Evolutionary conservation across 2,113 vertebrate genomes (phyloP).

Genomic region (Dendrocopos noguchii): DNA sequence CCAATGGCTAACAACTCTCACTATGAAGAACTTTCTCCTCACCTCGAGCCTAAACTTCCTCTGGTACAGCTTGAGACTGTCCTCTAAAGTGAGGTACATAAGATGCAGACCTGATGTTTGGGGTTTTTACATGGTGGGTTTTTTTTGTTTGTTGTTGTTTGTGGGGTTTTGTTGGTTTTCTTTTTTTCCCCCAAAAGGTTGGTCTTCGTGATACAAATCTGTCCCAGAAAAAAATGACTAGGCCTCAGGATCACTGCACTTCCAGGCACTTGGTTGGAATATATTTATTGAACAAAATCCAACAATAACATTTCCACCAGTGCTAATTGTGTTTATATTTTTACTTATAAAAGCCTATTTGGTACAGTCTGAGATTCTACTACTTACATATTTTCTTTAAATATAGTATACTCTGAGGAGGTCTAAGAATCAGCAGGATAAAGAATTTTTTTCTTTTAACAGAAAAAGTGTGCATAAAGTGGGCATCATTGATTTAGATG

Average conservation of each 20-base stretch:
- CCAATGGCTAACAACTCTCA: too few species aligned
- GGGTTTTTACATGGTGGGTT: not conserved
- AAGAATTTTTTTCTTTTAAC: not conserved
- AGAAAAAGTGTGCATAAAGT: not conserved
- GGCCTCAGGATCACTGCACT: not conserved
- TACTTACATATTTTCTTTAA: conserved; percentile 17
- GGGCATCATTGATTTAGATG: not conserved
- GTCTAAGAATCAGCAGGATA: not conserved
- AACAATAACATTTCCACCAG: not conserved
- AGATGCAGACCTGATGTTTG: not conserved
- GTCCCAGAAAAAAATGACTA: not conserved
- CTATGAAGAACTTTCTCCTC: too few species aligned
- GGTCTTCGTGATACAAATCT: not conserved
- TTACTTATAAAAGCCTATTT: not conserved
- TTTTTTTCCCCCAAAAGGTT: not conserved
- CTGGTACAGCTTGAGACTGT: too few species aligned
- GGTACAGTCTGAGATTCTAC: not conserved
- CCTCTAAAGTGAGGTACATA: not conserved
- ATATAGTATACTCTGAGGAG: not conserved
- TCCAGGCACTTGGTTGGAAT: not conserved
- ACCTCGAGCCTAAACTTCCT: too few species aligned
- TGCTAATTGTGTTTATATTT: not conserved
- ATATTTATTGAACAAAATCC: not conserved
- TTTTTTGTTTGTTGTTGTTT: not conserved
- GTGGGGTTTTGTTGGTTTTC: not conserved